Base-by-base conservation (phyloP, 2,797 vertebrate species). In the Sylvia borin region DNA sequence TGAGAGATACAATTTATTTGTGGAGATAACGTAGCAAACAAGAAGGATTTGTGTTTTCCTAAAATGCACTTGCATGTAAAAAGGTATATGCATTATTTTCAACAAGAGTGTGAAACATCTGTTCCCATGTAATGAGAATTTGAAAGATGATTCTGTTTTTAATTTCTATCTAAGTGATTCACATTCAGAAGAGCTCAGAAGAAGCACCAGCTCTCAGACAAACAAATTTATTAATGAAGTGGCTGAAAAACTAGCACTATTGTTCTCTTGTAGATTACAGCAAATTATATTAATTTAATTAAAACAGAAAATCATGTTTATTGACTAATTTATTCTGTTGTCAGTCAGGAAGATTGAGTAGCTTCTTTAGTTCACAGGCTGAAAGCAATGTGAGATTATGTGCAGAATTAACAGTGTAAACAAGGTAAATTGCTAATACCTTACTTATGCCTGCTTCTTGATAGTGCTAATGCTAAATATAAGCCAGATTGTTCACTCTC, bases 221-320 rank as follows among this genome's bases (percentile, higher is more conserved):
- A 94, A 88, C 47, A 50, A 60, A 93, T 93, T 89, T 84, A 53
- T 84, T 76, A 67, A 85, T 11, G 7, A 95, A 94, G 53, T 40
- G 15, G 48, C 50, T 93, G 80, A 90, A 94, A 93, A 93, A 36
- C 53, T 42, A 85, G 43, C 45, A 65, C 50, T 70, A 36, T 79
- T 89, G 70, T 84, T 97, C 94, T 94, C 77, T 53, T 85, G 36
- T 67, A 88, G 62, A 96, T 92, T 92, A 91, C 66, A 84, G 53
- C 54, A 40, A 91, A 81, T 90, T 94, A 84, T 83, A 90, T 91
- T 96, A 95, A 96, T 95, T 92, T 94, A 96, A 97, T 97, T 96
- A 97, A 97, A 92, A 88, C 51, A 76, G 77, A 13, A 90, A 97
- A 94, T 95, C 66, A 81, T 92, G 84, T 85, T 94, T 95, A 93